Base-by-base conservation (phyloP, 1,140 invertebrate genomes). In the Drosophila sturtevanti region DNA sequence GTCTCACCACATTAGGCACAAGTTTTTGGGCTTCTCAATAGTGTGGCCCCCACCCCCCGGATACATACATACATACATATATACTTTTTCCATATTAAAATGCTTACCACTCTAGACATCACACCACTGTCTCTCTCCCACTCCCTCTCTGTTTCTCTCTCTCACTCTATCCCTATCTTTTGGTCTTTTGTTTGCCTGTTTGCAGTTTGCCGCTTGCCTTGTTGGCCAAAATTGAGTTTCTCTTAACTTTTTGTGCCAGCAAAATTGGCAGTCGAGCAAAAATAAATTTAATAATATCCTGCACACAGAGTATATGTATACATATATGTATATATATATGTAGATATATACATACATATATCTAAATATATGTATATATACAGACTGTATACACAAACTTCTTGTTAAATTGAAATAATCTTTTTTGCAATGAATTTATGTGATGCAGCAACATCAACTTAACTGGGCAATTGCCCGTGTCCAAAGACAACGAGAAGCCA, bases 1-100 rank as follows among this genome's bases (percentile, higher is more conserved):
- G 72, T 78, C 41, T 48, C 62, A 48, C 60, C 63, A 66, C 60
- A 78, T 77, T 71, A 75, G 41, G 72, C 72, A 63, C 70, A 68
- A 56, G 14, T 48, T 18, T 48, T 48, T 16, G 10, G 16, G 59
- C 44, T 31, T 31, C 27, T 31, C 27, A 31, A 31, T 52, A n/a
- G n/a, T 16, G 31, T 21, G 10, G 21, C 27, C 38, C n/a, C 22
- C 38, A 14, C 10, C 10, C 35, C 22, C 11, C 31, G 18, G 2
- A 11, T 12, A 35, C 21, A n/a, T 37, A 11, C n/a, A n/a, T n/a
- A n/a, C n/a, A n/a, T n/a, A n/a, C n/a, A n/a, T n/a, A n/a, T n/a
- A n/a, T n/a, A n/a, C n/a, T n/a, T n/a, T n/a, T n/a, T n/a, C n/a
- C n/a, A n/a, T n/a, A n/a, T n/a, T n/a, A n/a, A n/a, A n/a, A n/a